Base-by-base conservation (phyloP, 1,140 invertebrate species). In the Ceratitis capitata region DNA sequence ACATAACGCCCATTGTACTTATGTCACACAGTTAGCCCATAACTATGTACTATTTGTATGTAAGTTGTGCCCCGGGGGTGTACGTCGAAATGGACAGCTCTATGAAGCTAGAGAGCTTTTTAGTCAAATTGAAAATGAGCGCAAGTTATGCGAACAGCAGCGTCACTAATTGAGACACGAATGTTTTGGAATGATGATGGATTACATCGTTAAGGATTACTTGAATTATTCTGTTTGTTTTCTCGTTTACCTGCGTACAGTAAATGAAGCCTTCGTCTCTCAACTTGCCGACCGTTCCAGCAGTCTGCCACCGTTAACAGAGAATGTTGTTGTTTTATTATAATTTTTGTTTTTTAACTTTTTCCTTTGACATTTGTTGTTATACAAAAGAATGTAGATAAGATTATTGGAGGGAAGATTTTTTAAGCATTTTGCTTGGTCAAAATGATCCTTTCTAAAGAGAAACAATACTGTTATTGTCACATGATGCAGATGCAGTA, bases 121-220 rank as follows among this genome's bases (percentile, higher is more conserved):
- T 78, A 78, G 69, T 78, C 5, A 39, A 78, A 78, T 78, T 78
- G 69, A 78, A 78, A 78, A 78, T 78, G 69, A 78, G 69, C 69
- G 69, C 69, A 42, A 45, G n/a, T 78, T 78, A 78, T 78, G 69
- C 69, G 69, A 78, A 78, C 69, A 39, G 69, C 69, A 78, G 69
- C 69, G 69, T 78, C 69, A 78, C 69, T 78, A 78, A 78, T 78
- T 78, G 69, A 78, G 69, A 78, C 69, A 78, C 69, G 69, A 78
- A 78, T 78, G 69, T 78, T 47, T 47, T 78, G 69, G 39, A 47
- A 78, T 78, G 39, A 78, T 78, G 69, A 78, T 78, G 69, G 39
- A 78, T 78, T 78, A 78, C 69, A 78, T 78, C 69, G 69, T 78
- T 78, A 78, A 78, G 69, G 69, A 78, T 78, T 78, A 78, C 39